phyloP scores from a whole-genome alignment of 2,797 vertebrate genomes.

The Ceryle rudis region DNA sequence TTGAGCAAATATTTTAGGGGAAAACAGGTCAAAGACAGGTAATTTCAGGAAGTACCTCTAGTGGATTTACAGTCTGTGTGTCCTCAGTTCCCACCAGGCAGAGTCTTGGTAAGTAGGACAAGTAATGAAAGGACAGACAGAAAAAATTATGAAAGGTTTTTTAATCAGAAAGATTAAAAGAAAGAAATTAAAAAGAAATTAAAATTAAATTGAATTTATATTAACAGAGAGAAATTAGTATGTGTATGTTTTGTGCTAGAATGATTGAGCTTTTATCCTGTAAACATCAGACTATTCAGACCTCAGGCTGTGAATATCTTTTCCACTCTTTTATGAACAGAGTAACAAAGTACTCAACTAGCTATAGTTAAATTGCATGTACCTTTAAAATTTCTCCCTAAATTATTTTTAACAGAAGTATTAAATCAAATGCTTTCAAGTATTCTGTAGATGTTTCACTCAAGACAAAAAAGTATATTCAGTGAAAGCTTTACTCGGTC shows the following conservation, averaged over 20 bases:
- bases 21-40: not conserved
- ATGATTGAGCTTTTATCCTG: not conserved
- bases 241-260: not conserved
- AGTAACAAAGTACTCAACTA: not conserved
- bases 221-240: too few species aligned
- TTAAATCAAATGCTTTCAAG: not conserved
- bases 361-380: not conserved
- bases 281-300: not conserved
- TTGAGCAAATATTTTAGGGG: not conserved
- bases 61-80: not conserved
- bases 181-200: too few species aligned
- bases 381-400: not conserved
- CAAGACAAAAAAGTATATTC: not conserved
- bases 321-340: not conserved
- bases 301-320: not conserved
- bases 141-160: not conserved
- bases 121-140: not conserved
- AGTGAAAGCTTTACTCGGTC: not conserved
- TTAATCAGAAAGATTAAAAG: too few species aligned
- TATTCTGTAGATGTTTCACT: not conserved
- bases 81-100: not conserved
- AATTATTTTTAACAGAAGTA: not conserved
- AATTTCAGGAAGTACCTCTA: not conserved
- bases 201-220: too few species aligned
- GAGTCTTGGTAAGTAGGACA: not conserved